These are phyloP conservation scores for Todiramphus saurophagus DNA, from an alignment of 2,113 vertebrate species.

Conservation along the genomic window DNA sequence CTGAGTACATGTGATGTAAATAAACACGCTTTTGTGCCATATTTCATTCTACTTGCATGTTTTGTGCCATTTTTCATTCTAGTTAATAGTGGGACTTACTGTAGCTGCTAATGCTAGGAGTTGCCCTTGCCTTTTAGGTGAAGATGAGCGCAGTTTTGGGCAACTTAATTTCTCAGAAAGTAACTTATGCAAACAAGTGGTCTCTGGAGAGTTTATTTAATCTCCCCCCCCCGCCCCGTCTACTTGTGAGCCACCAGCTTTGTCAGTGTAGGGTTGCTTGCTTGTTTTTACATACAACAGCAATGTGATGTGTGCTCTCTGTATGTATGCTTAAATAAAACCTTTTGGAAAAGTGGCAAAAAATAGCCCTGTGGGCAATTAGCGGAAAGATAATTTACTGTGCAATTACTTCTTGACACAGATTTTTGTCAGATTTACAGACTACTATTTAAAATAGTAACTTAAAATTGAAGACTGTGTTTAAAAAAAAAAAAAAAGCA, in stretches of 20 bases:
- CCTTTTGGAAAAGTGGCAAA: background rate
- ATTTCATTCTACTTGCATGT: background rate
- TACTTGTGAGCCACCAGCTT: background rate
- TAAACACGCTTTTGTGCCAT: background rate
- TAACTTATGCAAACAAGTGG: background rate
- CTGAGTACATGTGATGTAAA: background rate
- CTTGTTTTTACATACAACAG: background rate
- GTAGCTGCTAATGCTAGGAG: background rate
- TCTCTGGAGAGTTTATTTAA: background rate
- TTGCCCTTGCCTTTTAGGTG: background rate
- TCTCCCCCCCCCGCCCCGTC: background rate
- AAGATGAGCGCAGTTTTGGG: background rate
- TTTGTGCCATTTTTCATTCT: background rate
- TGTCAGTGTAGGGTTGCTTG: background rate
- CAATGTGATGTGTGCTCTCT: background rate
- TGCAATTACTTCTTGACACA: background rate
- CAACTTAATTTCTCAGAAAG: background rate
- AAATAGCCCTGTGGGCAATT: background rate
- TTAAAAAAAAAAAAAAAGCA: background rate
- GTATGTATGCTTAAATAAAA: constrained; percentile 39
- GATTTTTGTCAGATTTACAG: background rate
- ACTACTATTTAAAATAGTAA: background rate
- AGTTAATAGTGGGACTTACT: background rate
- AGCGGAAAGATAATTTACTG: background rate
- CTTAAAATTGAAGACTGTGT: background rate